Percentiles rank a stretch among this genome's conserved stretches.
These are phyloP conservation scores for Nomada lathburiana DNA, from an alignment of 2,888 invertebrate genomes.

Conservation along the genomic window DNA sequence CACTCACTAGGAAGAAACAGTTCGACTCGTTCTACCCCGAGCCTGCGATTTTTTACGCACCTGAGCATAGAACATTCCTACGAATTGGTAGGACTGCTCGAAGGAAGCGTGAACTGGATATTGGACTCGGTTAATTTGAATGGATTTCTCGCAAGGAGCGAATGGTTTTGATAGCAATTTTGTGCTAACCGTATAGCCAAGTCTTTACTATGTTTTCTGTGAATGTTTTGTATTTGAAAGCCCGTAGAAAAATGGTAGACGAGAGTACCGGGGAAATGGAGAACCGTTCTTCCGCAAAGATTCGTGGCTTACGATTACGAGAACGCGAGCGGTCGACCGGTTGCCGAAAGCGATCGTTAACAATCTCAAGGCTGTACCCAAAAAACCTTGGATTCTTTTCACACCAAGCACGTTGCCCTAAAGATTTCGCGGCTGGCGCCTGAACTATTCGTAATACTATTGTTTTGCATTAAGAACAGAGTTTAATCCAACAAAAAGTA, in stretches of 20 bases:
- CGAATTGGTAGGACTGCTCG: not conserved
- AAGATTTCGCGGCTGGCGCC: not conserved
- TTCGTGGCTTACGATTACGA: constrained; percentile 46
- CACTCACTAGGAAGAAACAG: constrained; percentile 14
- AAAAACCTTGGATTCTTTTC: constrained; percentile 1
- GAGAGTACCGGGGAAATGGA: too few species aligned
- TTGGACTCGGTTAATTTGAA: too few species aligned
- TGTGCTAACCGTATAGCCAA: not conserved
- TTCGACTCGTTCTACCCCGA: not conserved
- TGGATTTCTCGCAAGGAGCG: too few species aligned
- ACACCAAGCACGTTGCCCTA: not conserved
- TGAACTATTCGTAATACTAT: too few species aligned
- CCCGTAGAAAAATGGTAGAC: too few species aligned
- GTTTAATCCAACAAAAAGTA: constrained; percentile 14
- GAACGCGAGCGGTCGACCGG: constrained; percentile 57
- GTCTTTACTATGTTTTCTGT: not conserved
- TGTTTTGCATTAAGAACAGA: constrained; percentile 35
- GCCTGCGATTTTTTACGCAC: constrained; percentile 6
- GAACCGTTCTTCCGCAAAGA: not conserved
- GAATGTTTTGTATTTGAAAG: too few species aligned
- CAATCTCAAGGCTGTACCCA: constrained; percentile 58
- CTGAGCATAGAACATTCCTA: not conserved
- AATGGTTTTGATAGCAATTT: not conserved
- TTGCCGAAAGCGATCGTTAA: constrained; percentile 64
- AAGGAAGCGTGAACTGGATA: constrained; percentile 7